Percentiles rank a stretch among this genome's conserved stretches.
These are phyloP conservation scores for Glomeris maerens DNA, from an alignment of 1,140 invertebrate genomes.

Conservation along the genomic window DNA sequence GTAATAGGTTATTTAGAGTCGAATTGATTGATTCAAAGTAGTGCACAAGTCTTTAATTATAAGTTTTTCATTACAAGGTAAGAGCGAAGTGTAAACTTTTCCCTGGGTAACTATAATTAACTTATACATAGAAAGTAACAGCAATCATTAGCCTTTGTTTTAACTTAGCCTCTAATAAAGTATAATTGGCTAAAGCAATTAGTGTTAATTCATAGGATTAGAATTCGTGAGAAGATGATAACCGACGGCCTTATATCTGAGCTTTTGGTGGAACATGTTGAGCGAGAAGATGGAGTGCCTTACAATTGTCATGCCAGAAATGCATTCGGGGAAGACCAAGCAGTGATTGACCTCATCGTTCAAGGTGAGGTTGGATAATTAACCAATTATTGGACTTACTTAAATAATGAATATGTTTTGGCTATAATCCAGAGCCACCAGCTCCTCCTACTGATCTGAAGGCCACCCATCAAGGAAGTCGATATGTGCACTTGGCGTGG, in stretches of 20 bases:
- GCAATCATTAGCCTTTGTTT: not conserved
- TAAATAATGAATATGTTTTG: too few species aligned
- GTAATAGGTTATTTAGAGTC: too few species aligned
- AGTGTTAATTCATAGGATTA: conserved; percentile 5
- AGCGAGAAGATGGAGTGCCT: conserved; percentile 70
- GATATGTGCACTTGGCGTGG: conserved; percentile 31
- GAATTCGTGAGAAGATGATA: conserved; percentile 19
- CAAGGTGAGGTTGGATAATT: conserved; percentile 49
- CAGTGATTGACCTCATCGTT: conserved; percentile 76
- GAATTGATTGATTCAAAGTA: too few species aligned
- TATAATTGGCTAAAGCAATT: conserved; percentile 12
- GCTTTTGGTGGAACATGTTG: conserved; percentile 64
- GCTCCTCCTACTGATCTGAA: conserved; percentile 32
- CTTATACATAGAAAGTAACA: too few species aligned
- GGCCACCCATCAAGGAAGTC: conserved; percentile 27
- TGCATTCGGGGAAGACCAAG: conserved; percentile 75
- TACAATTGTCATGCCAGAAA: conserved; percentile 79
- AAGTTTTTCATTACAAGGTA: too few species aligned
- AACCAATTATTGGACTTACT: not conserved
- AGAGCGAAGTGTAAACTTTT: too few species aligned
- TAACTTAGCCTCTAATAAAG: not conserved
- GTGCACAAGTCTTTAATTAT: too few species aligned
- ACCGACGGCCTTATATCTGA: conserved; percentile 57
- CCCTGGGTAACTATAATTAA: too few species aligned
- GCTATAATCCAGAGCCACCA: conserved; percentile 34